Evolutionary conservation across 2,113 vertebrate species (phyloP), one percentile per base, ranked within the genome.

Genomic region (Antechinus stuartii): DNA sequence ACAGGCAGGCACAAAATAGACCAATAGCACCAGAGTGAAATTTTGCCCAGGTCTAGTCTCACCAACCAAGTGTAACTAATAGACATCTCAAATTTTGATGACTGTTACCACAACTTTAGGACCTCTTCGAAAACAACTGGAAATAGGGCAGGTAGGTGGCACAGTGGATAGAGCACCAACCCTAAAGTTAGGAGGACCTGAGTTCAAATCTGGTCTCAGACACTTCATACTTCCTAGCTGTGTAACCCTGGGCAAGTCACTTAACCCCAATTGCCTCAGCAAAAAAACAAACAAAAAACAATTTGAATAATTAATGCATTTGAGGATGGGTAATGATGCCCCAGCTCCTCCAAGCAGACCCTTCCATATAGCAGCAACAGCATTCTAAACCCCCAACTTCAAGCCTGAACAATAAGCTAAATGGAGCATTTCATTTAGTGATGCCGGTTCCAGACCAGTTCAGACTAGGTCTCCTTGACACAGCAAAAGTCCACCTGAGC

Each of bases 401-500:
- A 95, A 97, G 92, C 12, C 90, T 57, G 53, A 9, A 95, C 93
- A 57, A 56, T 42, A 96, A 92, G 10, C 97, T 26, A 91, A 96
- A 90, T 46, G 54, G n/a, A 23, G 94, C 46, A 91, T 8, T 92
- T 68, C 95, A 95, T 92, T 89, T 54, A 84, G 90, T 55, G 93
- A 23, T 57, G 95, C 93, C 52, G 53, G 27, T 95, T 95, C 52
- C 68, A 96, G 47, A 96, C 90, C 89, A 96, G 93, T 90, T 96
- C 68, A 95, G 47, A 95, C 89, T 76, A 96, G 93, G 90, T 96
- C 97, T 92, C 56, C 90, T 95, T 92, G 96, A 93, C 90, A 91
- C 91, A 94, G 97, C 97, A 91, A 92, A 92, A 50, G 24, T 98
- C 19, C 90, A 93, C 96, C 91, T 94, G 24, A 56, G 93, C 93